Conservation (phyloP, 2,113 vertebrate genomes). For the Marmota flaviventris region DNA sequence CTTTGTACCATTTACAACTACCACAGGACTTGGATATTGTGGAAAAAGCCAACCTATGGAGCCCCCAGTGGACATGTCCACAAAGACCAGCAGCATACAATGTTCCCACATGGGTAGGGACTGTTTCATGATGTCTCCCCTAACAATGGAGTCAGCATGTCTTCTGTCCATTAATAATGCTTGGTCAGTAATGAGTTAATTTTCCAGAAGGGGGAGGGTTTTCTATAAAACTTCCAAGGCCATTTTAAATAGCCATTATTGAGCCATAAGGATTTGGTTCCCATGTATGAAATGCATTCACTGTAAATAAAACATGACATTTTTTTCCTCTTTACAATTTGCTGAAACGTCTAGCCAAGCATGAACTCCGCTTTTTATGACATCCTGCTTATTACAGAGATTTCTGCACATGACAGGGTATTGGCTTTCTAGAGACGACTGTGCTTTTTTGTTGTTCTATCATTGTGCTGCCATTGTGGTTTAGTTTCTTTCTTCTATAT, state of each 20-base stretch:
- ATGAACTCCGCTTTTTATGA: constrained; percentile 66
- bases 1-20: neutral
- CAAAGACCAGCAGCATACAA: neutral
- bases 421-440: constrained; percentile 52
- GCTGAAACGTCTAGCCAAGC: constrained; percentile 71
- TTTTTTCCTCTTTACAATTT: constrained; percentile 71
- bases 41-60: neutral
- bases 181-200: constrained; percentile 31
- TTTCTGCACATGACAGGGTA: constrained; percentile 61
- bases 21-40: neutral
- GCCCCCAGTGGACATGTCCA: neutral
- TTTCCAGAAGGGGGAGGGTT: neutral
- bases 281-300: constrained; percentile 66
- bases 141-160: neutral
- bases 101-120: neutral
- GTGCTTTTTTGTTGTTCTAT: constrained; percentile 27
- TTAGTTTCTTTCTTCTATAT: constrained; percentile 53
- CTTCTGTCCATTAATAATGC: neutral
- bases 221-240: constrained; percentile 58
- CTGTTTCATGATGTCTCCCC: neutral
- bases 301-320: constrained; percentile 78
- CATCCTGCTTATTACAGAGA: constrained; percentile 68
- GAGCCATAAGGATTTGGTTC: constrained; percentile 61
- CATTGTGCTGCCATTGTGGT: constrained; percentile 13
- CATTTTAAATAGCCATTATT: constrained; percentile 72